Percentiles rank a stretch among this genome's conserved stretches.
Conservation (phyloP, 2,113 vertebrate species). For the Actenoides hombroni region DNA sequence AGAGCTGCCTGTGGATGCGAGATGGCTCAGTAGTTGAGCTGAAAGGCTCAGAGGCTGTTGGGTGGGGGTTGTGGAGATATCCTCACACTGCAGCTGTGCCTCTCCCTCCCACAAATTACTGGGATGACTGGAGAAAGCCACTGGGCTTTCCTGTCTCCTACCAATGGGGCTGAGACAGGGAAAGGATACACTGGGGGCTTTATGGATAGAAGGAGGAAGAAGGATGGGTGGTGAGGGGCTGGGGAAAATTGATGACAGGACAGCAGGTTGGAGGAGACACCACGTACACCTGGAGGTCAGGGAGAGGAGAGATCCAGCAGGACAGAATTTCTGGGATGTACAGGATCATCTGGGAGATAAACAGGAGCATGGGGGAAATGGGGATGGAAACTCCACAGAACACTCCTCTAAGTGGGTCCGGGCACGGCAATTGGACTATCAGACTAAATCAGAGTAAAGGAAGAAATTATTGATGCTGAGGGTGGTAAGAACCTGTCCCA, state of each 20-base stretch:
- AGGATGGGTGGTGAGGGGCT: neutral
- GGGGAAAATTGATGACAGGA: neutral
- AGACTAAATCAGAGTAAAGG: neutral
- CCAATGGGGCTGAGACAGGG: neutral
- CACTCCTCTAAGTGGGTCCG: neutral
- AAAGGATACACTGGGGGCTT: neutral
- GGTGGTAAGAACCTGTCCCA: neutral
- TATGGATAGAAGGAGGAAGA: neutral
- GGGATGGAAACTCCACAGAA: neutral
- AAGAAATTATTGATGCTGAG: neutral
- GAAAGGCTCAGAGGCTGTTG: neutral
- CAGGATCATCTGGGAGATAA: neutral
- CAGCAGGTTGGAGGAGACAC: neutral
- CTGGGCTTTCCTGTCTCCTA: no score
- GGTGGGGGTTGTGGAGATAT: neutral
- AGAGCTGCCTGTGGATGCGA: neutral
- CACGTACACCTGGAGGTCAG: neutral
- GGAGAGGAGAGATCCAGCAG: neutral
- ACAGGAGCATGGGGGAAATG: fast-evolving
- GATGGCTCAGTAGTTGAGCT: neutral
- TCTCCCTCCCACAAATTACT: neutral
- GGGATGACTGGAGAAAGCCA: neutral
- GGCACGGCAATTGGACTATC: neutral
- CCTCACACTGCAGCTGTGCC: neutral
- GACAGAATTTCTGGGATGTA: neutral